These are phyloP conservation scores for Enoplosus armatus DNA, from an alignment of 2,797 vertebrate genomes.

Conservation along the genomic window DNA sequence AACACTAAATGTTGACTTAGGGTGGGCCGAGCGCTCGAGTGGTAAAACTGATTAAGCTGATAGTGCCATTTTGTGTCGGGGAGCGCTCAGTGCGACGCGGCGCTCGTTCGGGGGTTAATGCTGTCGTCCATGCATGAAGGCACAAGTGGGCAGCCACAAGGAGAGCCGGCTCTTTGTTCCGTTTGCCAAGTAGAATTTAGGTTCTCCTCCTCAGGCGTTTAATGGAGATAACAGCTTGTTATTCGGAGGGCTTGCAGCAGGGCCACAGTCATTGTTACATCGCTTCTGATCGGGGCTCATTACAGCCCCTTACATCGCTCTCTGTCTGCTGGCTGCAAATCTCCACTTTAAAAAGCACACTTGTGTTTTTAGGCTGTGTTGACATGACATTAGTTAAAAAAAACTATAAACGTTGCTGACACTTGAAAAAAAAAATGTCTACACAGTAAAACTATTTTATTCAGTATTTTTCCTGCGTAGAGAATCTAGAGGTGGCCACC, in stretches of 20 bases:
- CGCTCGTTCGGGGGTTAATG: constrained; percentile 65
- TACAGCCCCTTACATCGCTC: constrained; percentile 39
- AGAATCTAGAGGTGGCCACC: no score
- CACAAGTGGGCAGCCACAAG: constrained; percentile 69
- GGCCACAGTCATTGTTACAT: constrained; percentile 32
- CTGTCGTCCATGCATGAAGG: constrained; percentile 68
- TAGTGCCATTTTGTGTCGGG: constrained; percentile 44
- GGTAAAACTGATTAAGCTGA: constrained; percentile 73
- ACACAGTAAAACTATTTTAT: background rate
- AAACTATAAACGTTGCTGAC: background rate
- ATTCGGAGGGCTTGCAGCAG: constrained; percentile 59
- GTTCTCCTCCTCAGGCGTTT: constrained; percentile 72
- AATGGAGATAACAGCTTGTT: constrained; percentile 79
- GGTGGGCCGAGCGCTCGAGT: constrained; percentile 53
- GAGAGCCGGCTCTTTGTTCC: constrained; percentile 65
- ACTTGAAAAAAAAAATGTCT: background rate
- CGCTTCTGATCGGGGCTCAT: constrained; percentile 60
- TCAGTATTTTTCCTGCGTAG: background rate
- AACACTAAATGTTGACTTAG: constrained; percentile 66
- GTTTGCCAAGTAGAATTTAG: constrained; percentile 75
- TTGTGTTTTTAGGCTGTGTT: constrained; percentile 19
- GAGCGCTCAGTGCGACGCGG: constrained; percentile 16
- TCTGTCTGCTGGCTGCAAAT: constrained; percentile 42
- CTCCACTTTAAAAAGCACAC: constrained; percentile 24
- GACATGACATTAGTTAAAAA: background rate